Evolutionary conservation across 1,140 invertebrate genomes (phyloP).

Genomic region (Camponotus floridanus): DNA sequence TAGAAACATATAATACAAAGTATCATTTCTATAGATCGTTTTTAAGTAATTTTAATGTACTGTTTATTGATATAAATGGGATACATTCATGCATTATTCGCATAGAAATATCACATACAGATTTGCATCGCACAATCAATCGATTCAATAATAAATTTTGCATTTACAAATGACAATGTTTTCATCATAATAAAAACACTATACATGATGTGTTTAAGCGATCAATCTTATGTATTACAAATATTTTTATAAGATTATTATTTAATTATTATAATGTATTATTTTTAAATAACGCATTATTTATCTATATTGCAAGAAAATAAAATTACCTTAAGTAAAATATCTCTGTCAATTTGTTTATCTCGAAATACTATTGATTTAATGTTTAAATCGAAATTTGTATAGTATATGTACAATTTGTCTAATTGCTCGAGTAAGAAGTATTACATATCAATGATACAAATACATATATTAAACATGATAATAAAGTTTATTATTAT

Average conservation of each 20-base stretch:
- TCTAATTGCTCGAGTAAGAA: neutral
- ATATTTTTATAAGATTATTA: constrained; percentile 8
- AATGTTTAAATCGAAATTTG: constrained; percentile 3
- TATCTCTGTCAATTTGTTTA: neutral
- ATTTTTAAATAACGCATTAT: neutral
- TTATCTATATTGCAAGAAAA: neutral
- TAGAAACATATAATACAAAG: neutral
- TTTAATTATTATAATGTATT: neutral
- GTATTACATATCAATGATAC: neutral
- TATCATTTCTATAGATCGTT: neutral
- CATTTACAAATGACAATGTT: neutral
- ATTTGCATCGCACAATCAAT: neutral
- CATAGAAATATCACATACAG: neutral
- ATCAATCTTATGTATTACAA: neutral
- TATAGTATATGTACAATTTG: constrained; percentile 32
- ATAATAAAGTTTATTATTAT: constrained; percentile 1
- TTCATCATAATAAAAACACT: neutral
- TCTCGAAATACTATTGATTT: neutral
- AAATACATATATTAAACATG: neutral
- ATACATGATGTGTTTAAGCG: constrained; percentile 1
- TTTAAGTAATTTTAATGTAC: constrained; percentile 13
- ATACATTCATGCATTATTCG: neutral
- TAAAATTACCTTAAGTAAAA: constrained; percentile 7
- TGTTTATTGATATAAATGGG: constrained; percentile 12
- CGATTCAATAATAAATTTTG: neutral